Conservation (phyloP, 2,113 vertebrate genomes). For the Hydropotes inermis region DNA sequence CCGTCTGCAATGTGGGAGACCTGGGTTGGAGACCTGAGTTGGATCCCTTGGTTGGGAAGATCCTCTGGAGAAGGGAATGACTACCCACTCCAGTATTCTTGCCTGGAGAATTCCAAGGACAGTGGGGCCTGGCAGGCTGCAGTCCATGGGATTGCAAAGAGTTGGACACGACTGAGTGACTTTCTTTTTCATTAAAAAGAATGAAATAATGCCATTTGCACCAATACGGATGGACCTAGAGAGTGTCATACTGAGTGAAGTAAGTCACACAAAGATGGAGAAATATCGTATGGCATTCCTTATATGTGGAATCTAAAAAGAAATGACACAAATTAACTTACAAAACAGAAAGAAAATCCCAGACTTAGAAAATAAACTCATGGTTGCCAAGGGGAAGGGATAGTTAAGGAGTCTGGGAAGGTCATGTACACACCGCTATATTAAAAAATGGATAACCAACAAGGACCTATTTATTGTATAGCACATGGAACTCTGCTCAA, state of each 20-base stretch:
- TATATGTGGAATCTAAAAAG: neutral
- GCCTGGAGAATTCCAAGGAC: neutral
- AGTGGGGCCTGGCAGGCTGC: neutral
- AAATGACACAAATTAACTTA: neutral
- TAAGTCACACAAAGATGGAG: neutral
- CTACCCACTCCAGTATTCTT: neutral
- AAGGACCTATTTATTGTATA: neutral
- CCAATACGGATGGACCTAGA: neutral
- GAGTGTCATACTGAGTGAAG: neutral
- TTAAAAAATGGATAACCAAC: neutral
- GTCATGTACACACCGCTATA: neutral
- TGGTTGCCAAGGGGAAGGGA: neutral
- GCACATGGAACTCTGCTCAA: neutral
- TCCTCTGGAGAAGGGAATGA: neutral
- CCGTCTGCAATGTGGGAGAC: neutral
- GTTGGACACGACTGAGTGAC: neutral
- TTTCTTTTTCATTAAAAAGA: neutral
- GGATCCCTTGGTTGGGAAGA: neutral
- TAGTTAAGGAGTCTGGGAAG: neutral
- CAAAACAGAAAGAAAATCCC: neutral
- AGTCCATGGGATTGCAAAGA: neutral
- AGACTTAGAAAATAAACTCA: neutral
- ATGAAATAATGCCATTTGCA: neutral
- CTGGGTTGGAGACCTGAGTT: neutral
- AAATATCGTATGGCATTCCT: neutral